Base-by-base conservation (phyloP, 1,140 invertebrate genomes). In the Wasmannia auropunctata region DNA sequence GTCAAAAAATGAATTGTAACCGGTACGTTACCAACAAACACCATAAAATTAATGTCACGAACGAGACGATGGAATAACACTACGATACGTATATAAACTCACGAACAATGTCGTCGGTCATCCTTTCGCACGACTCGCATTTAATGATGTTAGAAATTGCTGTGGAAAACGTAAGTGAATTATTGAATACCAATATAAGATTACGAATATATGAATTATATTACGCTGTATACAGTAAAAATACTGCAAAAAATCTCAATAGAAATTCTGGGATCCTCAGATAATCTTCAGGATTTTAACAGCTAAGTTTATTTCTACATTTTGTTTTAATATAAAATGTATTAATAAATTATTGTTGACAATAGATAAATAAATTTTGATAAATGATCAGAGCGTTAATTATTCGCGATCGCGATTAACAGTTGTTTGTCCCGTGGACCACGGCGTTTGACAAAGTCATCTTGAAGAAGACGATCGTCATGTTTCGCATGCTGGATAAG, bases 61-160 rank as follows among this genome's bases (percentile, higher is more conserved):
- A 34, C 5, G 7, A 8, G 34, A n/a, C n/a, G n/a, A 67, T 43
- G 49, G 14, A 63, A 46, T 77, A 56, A 65, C 40, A 43, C 79
- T 56, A 16, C 8, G 19, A n/a, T 25, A 31, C 14, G 2, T 43
- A 25, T 16, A 56, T 56, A 10, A 65, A 65, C 16, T 31, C 34
- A 31, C 34, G 19, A 79, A 6, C 40, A 49, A 90, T 90, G 89
- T 81, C 89, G 10, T 90, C 88, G 6, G 58, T 94, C 28, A 91
- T 93, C 25, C 72, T 92, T 10, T 76, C 88, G 0, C 89, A 92
- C 7, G 88, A 94, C 60, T 88, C 87, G 7, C 81, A 88, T n/a
- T 79, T 94, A 7, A 93, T 94, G 86, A 91, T 94, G 92, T 22
- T 94, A 19, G 94, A 94, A 58, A 10, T 94, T 10, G 87, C 76